phyloP scores from a whole-genome alignment of 1,140 invertebrate genomes.

The Streblospio benedicti region DNA sequence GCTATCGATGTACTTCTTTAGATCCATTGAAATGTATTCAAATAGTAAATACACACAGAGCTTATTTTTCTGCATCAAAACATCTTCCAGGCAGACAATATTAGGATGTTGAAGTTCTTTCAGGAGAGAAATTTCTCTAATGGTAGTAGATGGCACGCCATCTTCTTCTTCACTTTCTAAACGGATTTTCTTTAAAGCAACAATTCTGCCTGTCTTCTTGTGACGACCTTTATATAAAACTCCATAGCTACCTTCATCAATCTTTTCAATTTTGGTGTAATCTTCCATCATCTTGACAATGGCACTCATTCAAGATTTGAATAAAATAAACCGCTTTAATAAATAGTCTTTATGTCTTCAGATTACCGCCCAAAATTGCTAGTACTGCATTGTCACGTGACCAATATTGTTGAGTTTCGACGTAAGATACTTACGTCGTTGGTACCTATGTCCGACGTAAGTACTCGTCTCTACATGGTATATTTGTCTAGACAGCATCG shows the following conservation, averaged over 20 bases:
- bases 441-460: too few relatives aligned
- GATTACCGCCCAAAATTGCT: too few relatives aligned
- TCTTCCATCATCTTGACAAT: too few relatives aligned
- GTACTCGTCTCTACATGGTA: too few relatives aligned
- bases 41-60: constrained; percentile 95
- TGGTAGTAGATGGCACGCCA: constrained; percentile 87
- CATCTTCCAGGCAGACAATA: constrained; percentile 80
- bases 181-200: constrained; percentile 91
- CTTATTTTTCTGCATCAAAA: constrained; percentile 78
- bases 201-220: constrained; percentile 69
- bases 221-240: constrained; percentile 93
- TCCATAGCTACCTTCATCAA: constrained; percentile 90
- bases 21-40: constrained; percentile 94
- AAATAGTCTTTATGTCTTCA: too few relatives aligned
- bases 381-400: too few relatives aligned
- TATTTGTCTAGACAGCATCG: too few relatives aligned
- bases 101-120: constrained; percentile 82
- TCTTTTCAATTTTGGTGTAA: constrained; percentile 87
- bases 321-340: too few relatives aligned
- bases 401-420: too few relatives aligned
- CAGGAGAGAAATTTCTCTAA: constrained; percentile 83
- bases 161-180: constrained; percentile 85
- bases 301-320: too few relatives aligned
- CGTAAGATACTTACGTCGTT: too few relatives aligned
- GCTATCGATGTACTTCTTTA: constrained; percentile 93